phyloP scores from a whole-genome alignment of 2,113 vertebrate genomes.

The Rhea americana region DNA sequence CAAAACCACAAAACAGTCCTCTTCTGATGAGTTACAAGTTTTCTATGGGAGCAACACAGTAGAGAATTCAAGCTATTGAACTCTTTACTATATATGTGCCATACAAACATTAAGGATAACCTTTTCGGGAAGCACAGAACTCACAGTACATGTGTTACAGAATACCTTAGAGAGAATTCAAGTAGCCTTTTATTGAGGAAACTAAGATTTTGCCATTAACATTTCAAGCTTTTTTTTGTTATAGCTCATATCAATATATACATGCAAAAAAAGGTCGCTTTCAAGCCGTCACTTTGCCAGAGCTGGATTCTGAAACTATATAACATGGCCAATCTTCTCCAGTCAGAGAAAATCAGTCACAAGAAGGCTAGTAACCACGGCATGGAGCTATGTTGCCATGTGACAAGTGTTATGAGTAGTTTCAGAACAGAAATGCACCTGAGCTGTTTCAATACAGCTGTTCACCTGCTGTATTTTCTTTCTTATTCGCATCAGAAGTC shows the following conservation, averaged over 20 bases:
- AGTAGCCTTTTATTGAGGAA: not conserved
- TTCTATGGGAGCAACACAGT: not conserved
- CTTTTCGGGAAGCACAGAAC: not conserved
- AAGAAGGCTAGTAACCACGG: not conserved
- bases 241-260: not conserved
- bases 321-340: not conserved
- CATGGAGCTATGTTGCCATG: fast-evolving
- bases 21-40: not conserved
- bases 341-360: not conserved
- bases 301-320: not conserved
- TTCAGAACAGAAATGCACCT: not conserved
- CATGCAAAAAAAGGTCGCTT: not conserved
- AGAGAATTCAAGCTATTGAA: not conserved
- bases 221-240: not conserved
- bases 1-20: not conserved
- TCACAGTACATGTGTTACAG: not conserved
- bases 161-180: not conserved
- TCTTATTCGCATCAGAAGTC: not conserved
- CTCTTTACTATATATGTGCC: not conserved
- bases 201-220: not conserved
- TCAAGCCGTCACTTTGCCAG: not conserved
- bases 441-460: not conserved
- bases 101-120: not conserved
- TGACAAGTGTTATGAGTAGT: not conserved
- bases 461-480: not conserved